These are phyloP conservation scores for Calonectris borealis DNA, from an alignment of 2,113 vertebrate genomes.

Conservation along the genomic window DNA sequence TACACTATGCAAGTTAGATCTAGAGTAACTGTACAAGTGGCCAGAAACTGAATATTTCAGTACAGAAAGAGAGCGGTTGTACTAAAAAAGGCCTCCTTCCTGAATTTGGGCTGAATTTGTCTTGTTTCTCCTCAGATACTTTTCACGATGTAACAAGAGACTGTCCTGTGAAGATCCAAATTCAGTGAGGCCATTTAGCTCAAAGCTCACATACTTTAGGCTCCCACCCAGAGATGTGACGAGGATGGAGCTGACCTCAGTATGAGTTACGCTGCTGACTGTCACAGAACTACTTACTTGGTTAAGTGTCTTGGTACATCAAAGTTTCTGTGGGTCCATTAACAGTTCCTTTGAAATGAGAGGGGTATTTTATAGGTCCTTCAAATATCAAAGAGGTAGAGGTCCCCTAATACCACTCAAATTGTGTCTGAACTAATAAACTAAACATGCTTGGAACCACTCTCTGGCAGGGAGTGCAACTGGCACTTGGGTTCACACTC, in stretches of 20 bases:
- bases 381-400: background rate
- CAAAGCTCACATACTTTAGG: background rate
- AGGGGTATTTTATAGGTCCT: background rate
- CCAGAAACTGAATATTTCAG: background rate
- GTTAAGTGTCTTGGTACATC: background rate
- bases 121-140: background rate
- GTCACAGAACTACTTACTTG: background rate
- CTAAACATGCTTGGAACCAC: background rate
- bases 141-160: background rate
- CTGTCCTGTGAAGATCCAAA: background rate
- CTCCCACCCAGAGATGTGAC: background rate
- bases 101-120: background rate
- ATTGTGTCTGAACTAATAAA: background rate
- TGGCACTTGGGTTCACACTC: background rate
- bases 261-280: background rate
- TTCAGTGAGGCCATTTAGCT: background rate
- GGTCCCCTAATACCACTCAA: background rate
- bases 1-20: background rate
- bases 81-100: background rate
- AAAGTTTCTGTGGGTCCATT: background rate
- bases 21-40: background rate
- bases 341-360: constrained; percentile 1
- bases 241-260: background rate
- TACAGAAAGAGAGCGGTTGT: background rate
- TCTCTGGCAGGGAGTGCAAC: background rate